Base-by-base conservation (phyloP, 2,888 invertebrate species). In the Entomobrya proxima region DNA sequence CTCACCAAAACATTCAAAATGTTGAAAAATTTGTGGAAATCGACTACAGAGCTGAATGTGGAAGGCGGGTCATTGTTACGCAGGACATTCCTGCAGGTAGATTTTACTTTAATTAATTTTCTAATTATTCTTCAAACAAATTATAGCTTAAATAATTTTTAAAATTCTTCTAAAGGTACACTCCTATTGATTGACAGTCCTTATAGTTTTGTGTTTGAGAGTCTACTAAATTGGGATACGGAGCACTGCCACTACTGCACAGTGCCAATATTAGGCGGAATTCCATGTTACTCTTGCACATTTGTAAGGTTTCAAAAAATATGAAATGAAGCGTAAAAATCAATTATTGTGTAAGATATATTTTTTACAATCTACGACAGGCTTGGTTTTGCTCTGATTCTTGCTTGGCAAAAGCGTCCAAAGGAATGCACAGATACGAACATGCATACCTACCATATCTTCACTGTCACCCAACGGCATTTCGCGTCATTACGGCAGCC, bases 171-270 rank as follows among this genome's bases (percentile, higher is more conserved):
- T 9, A 55, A 30, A 89, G 89, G 89, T 3, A 86, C 86, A 11
- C 76, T 88, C 3, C 47, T 90, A 35, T 52, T 89, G 18, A 47
- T 87, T 0, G 90, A 90, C 24, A 83, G 88, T 9, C 88, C 89
- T 13, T 90, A 84, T 78, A 83, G 82, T 11, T 80, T 86, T n/a
- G 75, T 88, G 0, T 79, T 90, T 50, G 83, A 87, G 50, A 87
- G 85, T 21, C 76, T 88, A 35, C 67, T 89, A 11, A 74, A 77
- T 7, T 89, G 86, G 87, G 90, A 90, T 18, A 80, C 86, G 11
- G 86, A 88, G n/a, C 89, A 89, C 44, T 90, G 90, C 52, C 88
- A 88, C 24, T 52, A 64, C 21, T 90, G 90, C 30, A 88, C 87
- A 15, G 79, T 40, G 55, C 88, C 89, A 15, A 88, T 89, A 15